phyloP scores from a whole-genome alignment of 2,113 vertebrate species.

The Progne subis region DNA sequence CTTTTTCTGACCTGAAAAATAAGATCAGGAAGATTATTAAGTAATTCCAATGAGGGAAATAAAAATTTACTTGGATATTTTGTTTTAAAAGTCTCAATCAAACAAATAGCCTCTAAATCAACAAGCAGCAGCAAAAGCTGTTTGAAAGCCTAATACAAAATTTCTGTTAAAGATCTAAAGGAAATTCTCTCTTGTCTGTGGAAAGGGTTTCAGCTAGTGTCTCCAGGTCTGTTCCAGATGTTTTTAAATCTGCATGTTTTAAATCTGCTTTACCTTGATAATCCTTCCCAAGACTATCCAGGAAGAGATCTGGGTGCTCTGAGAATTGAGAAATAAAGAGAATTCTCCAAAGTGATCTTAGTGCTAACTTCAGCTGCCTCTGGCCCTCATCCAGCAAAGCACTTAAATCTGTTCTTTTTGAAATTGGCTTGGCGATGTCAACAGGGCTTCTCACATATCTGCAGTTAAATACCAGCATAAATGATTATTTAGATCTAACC shows the following conservation, averaged over 20 bases:
- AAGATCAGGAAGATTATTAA: not conserved
- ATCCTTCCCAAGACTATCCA: not conserved
- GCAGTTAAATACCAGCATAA: not conserved
- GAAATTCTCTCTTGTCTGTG: not conserved
- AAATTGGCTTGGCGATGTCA: conserved; percentile 1
- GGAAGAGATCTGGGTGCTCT: not conserved
- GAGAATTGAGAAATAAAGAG: conserved; percentile 7
- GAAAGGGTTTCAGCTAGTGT: not conserved
- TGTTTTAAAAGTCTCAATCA: not conserved
- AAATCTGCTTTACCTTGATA: not conserved
- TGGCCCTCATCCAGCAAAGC: conserved; percentile 28
- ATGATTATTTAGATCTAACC: conserved; percentile 1
- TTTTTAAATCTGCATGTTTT: not conserved
- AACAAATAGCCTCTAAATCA: not conserved
- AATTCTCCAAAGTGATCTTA: not conserved
- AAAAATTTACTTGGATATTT: not conserved
- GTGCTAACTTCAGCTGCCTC: not conserved
- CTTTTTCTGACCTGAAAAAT: not conserved
- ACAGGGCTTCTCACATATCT: not conserved
- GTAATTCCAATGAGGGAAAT: not conserved
- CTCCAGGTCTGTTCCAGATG: not conserved
- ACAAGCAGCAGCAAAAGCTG: not conserved
- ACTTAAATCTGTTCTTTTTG: conserved; percentile 40
- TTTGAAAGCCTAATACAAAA: not conserved
- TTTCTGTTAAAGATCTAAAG: not conserved